Base-by-base conservation (phyloP, 2,113 vertebrate species). In the Upupa epops region DNA sequence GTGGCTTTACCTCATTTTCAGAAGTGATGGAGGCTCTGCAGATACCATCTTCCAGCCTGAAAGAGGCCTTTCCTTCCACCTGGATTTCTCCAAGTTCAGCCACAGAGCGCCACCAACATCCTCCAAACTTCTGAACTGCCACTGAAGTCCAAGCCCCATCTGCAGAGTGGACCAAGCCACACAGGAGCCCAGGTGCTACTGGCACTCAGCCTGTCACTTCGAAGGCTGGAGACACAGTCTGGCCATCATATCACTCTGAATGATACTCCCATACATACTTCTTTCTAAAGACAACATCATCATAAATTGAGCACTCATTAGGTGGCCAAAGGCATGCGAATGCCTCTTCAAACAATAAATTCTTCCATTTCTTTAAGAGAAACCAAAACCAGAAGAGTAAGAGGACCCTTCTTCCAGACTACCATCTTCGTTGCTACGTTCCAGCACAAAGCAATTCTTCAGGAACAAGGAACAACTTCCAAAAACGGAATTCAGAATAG, bases 101-200 rank as follows among this genome's bases (percentile, higher is more conserved):
- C 60, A 13, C 0, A 0, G 58, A 79, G 22, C 0, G 0, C 8
- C 40, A 45, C 26, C 58, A 72, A 9, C 8, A 17, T 21, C 31
- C 51, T 83, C 25, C 60, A 82, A 45, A 9, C 8, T 22, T 21
- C n/a, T 9, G 32, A 91, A 69, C 20, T 1, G 6, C 68, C 3
- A 1, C 1, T 55, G 64, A n/a, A 42, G 25, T 70, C 76, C 56
- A 74, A 88, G 64, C 5, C 37, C 22, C 68, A 59, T 9, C 10
- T 48, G 22, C 22, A 74, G 31, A 12, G n/a, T n/a, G 6, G 16
- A 59, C 10, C 29, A 37, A 81, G 13, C 29, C 52, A 32, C 1
- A 3, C 6, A 60, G 31, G 21, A 73, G 31, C 28, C 61, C 37
- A 48, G 8, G 22, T 46, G 42, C 13, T 83, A 3, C 12, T 37